Evolutionary conservation across 2,113 vertebrate species (phyloP).

Genomic region (Orthonyx spaldingii): DNA sequence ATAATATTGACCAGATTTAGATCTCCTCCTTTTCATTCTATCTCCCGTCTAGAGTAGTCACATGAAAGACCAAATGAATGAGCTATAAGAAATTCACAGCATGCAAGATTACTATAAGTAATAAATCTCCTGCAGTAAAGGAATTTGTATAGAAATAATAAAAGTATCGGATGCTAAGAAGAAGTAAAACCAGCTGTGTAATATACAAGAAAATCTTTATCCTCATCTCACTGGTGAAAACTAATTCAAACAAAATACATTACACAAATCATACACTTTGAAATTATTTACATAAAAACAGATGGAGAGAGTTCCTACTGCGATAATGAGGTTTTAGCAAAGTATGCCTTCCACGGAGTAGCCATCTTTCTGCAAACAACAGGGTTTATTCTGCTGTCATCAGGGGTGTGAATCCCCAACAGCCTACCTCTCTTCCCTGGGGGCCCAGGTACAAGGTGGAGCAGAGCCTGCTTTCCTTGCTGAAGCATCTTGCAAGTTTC

Average conservation of each 20-base stretch:
- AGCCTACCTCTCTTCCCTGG: background rate
- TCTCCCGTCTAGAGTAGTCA: background rate
- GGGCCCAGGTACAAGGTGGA: background rate
- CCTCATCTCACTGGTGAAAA: conserved; percentile 49
- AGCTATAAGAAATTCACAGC: conserved; percentile 46
- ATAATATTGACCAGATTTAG: conserved; percentile 1
- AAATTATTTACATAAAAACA: conserved; percentile 63
- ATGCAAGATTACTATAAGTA: conserved; percentile 23
- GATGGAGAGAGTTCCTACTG: conserved; percentile 31
- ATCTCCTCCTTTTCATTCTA: background rate
- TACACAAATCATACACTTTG: conserved; percentile 45
- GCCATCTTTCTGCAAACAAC: background rate
- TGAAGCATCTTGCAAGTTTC: background rate
- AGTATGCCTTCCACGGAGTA: background rate
- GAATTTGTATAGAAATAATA: conserved; percentile 53
- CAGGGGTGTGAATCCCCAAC: background rate
- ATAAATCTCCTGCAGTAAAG: conserved; percentile 55
- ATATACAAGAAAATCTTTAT: conserved; percentile 49
- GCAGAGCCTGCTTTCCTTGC: background rate
- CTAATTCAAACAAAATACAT: conserved; percentile 59
- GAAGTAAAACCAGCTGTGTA: conserved; percentile 65
- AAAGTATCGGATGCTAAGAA: conserved; percentile 48
- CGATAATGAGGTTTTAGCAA: background rate
- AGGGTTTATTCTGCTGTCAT: background rate
- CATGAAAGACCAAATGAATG: conserved; percentile 42